These are phyloP conservation scores for Clupea harengus DNA, from an alignment of 2,113 vertebrate species.

Conservation along the genomic window DNA sequence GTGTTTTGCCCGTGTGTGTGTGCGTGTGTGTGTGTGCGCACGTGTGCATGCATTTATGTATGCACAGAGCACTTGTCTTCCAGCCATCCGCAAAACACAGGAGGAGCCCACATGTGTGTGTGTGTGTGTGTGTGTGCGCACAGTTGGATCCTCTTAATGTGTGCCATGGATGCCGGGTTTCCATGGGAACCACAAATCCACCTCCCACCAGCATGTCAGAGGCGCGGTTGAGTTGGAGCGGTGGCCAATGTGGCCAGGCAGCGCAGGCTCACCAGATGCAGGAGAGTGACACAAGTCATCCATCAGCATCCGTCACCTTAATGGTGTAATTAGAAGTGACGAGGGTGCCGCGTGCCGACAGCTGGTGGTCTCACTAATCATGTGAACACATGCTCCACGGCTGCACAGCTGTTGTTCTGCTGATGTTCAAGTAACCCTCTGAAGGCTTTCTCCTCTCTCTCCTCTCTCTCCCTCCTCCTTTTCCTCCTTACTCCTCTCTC, in stretches of 20 bases:
- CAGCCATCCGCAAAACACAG: not conserved
- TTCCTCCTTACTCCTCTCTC: not conserved
- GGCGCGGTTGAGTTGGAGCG: not conserved
- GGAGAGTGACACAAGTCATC: constrained; percentile 3
- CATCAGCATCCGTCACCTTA: not conserved
- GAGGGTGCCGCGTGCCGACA: not conserved
- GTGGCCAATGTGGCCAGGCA: not conserved
- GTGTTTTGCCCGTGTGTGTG: too few species aligned
- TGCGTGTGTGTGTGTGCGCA: constrained; percentile 28
- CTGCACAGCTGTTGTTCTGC: not conserved
- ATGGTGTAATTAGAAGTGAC: not conserved
- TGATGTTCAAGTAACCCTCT: not conserved
- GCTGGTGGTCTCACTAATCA: constrained; percentile 3
- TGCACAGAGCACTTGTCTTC: not conserved
- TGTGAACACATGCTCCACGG: not conserved
- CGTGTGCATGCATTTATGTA: constrained; percentile 25
- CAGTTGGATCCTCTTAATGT: constrained; percentile 21
- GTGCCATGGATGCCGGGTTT: constrained; percentile 32
- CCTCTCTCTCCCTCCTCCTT: not conserved
- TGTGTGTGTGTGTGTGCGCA: constrained; percentile 24
- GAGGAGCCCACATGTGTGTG: constrained; percentile 7
- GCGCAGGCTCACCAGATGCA: not conserved
- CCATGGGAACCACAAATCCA: constrained; percentile 47
- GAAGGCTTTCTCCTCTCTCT: not conserved
- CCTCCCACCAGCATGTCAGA: constrained; percentile 40